Evolutionary conservation across 2,888 invertebrate species (phyloP), one percentile per base, ranked within the genome.

Genomic region (Drosophila algonquin): DNA sequence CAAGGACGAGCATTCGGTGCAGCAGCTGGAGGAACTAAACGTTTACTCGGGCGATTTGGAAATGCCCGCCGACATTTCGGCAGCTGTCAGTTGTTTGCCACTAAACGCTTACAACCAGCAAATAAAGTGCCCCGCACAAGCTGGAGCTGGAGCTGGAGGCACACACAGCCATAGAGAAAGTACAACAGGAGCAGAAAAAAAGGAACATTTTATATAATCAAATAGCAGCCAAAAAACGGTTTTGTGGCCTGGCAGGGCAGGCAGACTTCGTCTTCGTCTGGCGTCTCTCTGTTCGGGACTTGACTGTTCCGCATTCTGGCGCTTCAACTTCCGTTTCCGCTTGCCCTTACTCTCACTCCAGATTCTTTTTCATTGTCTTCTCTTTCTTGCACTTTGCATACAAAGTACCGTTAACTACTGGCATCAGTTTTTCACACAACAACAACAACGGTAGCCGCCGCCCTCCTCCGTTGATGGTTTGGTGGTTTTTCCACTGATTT

Each of bases 301-400:
- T 54, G 54, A 21, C 24, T 16, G 21, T n/a, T 61, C 24, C 21
- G 44, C 16, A 18, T 50, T 51, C 16, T 35, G 32, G 46, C 35
- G 14, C 40, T 40, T 40, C n/a, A n/a, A 7, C 40, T 40, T 40
- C 40, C 40, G 40, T n/a, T 40, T 40, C n/a, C 40, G 40, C 14
- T 40, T 1, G n/a, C n/a, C n/a, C 40, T n/a, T 6, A 7, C 40
- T 40, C 40, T n/a, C 40, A 40, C 21, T 18, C 68, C 32, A 40
- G 14, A 40, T 35, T 5, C 18, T 14, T 8, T 51, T 56, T 69
- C 57, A 46, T 67, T 56, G 67, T 40, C 75, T 85, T 88, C 78
- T 75, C 75, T 76, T 87, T 86, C 89, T 87, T 84, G 83, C 89
- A 90, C 84, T 90, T 90, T 90, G 90, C 90, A 90, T 90, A 90